Base-by-base conservation (phyloP, 2,888 invertebrate genomes). In the Rhagonycha lutea region DNA sequence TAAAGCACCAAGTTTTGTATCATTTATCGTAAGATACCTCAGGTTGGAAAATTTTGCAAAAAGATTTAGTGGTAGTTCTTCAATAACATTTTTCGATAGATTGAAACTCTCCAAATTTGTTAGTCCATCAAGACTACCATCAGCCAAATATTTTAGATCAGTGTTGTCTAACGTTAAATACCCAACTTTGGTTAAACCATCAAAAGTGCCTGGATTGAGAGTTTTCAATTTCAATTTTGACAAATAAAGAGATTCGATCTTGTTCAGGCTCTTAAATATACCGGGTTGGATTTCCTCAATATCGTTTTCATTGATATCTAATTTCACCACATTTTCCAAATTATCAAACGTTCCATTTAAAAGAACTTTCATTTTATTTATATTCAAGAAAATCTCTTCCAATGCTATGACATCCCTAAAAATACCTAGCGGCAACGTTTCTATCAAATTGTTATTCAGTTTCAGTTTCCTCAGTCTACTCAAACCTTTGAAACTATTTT, bases 271-370 rank as follows among this genome's bases (percentile, higher is more conserved):
- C 12, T 63, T 70, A 29, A 76, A 70, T 5, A 47, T 12, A 3
- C 26, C 28, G 4, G 24, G 12, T 2, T 61, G 18, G 11, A 76
- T 68, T 3, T 26, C 14, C 12, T 62, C 62, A 4, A 76, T 18
- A 32, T 71, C 23, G 23, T 77, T 77, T 9, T 70, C 28, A 10
- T 69, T 14, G 11, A 76, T 26, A 47, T 63, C 29, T 7, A 76
- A 23, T 24, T 47, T 24, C 2, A 11, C n/a, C 8, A 73, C 29
- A 12, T 47, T 69, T 0, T 24, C 10, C 3, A 62, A 10, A 32
- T 26, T n/a, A 28, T 73, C 63, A 9, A 73, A 26, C 18, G 24
- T 4, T 23, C 47, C 47, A 5, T 12, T 62, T n/a, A 61, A 24
- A 23, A 73, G 11, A 32, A n/a, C 23, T 18, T 68, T 73, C 4